Evolutionary conservation across 2,797 vertebrate species (phyloP), one percentile per base, ranked within the genome.

Genomic region (Kryptolebias ocellatus): DNA sequence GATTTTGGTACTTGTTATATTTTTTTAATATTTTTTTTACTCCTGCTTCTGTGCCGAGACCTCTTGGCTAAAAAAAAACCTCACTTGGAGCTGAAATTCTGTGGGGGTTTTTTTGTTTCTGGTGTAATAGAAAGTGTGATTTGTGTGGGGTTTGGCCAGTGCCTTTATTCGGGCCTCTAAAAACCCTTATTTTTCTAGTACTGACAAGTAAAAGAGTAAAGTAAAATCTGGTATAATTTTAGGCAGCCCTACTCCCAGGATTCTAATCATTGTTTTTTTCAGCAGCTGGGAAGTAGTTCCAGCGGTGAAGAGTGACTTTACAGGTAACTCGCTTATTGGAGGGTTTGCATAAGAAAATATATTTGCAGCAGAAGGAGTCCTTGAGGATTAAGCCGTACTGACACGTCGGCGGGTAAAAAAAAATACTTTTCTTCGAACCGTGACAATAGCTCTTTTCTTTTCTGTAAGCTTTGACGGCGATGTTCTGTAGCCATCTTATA

Each of bases 301-400:
- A 65, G 18, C 45, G 44, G 46, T 4, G 24, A 56, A 29, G 28
- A 44, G 12, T 37, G 39, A 50, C 39, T 66, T 69, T 34, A 39
- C 18, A 55, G 64, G 34, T 42, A 39, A 59, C 54, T 47, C 39
- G 2, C 14, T 51, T 53, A 53, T 52, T 67, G 20, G 39, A 53
- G 5, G 24, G 2, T 46, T 60, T 55, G 27, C 0, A 14, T 49
- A 11, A 57, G 37, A 60, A 28, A 24, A 52, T 49, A 24, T 50
- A 10, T 46, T 66, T 55, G 16, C 20, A 24, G 20, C 20, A 18
- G 31, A 12, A 55, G 28, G 18, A 44, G 53, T 37, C 39, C 66
- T 53, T 28, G 15, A 53, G 39, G 24, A 6, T 5, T 11, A 49
- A 0, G 34, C 31, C 20, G 42, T 29, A 42, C 31, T 20, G 44